These are phyloP conservation scores for Labrus mixtus DNA, from an alignment of 2,113 vertebrate genomes.

Conservation along the genomic window DNA sequence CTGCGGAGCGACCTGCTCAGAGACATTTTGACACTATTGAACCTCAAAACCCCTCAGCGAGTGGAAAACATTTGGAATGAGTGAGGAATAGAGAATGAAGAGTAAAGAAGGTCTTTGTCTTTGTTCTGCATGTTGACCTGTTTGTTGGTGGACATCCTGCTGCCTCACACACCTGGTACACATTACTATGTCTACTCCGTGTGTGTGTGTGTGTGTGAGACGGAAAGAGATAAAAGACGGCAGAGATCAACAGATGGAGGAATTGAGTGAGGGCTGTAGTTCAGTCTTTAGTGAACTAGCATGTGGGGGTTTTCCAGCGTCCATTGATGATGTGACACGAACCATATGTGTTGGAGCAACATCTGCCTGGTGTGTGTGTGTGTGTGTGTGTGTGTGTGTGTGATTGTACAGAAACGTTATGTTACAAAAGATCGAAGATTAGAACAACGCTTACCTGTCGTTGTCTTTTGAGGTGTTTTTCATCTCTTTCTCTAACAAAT, in stretches of 20 bases:
- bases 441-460: constrained; percentile 17
- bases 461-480: constrained; percentile 4
- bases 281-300: constrained; percentile 61
- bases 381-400: constrained; percentile 5
- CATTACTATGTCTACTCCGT: constrained; percentile 54
- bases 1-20: too few species aligned
- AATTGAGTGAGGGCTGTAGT: constrained; percentile 62
- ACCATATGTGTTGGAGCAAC: constrained; percentile 70
- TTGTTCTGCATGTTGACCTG: constrained; percentile 41
- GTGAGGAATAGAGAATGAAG: constrained; percentile 10
- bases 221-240: constrained; percentile 63
- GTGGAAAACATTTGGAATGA: not conserved
- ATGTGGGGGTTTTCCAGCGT: constrained; percentile 64
- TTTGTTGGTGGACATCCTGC: constrained; percentile 50
- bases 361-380: constrained; percentile 53
- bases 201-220: constrained; percentile 15
- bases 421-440: constrained; percentile 36
- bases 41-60: too few species aligned
- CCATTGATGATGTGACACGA: constrained; percentile 67
- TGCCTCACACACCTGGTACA: constrained; percentile 66
- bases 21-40: too few species aligned
- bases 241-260: constrained; percentile 65
- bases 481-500: not conserved
- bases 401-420: not conserved
- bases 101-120: constrained; percentile 13